phyloP scores from a whole-genome alignment of 2,888 invertebrate genomes.

The Drosophila paracracens region DNA sequence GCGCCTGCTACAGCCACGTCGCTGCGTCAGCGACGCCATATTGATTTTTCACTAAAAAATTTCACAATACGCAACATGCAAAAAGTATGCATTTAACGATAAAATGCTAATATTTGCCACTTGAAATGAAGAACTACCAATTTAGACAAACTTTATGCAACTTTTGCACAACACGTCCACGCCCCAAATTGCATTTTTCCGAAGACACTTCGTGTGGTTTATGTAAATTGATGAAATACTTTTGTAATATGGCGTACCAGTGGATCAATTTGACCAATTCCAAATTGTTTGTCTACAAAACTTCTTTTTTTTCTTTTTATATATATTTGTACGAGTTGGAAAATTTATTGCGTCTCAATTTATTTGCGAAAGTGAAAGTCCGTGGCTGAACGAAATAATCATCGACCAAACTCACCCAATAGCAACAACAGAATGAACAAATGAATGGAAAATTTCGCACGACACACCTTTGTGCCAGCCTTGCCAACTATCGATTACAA shows the following conservation, averaged over 20 bases:
- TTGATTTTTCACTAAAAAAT: conserved; percentile 71
- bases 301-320: conserved; percentile 20
- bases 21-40: conserved; percentile 66
- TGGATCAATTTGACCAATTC: conserved; percentile 28
- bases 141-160: conserved; percentile 40
- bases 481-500: neutral
- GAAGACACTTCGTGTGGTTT: conserved; percentile 43
- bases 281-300: conserved; percentile 22
- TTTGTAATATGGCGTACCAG: conserved; percentile 28
- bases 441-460: conserved; percentile 26
- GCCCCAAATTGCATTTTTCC: conserved; percentile 49
- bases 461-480: conserved; percentile 3
- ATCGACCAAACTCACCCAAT: conserved; percentile 64
- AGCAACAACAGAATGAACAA: conserved; percentile 50
- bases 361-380: conserved; percentile 53
- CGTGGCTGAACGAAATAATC: conserved; percentile 40
- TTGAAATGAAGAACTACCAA: conserved; percentile 40
- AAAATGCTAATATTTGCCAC: conserved; percentile 54
- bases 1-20: conserved; percentile 62
- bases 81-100: conserved; percentile 33
- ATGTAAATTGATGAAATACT: conserved; percentile 19
- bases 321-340: conserved; percentile 8
- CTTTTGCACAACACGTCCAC: conserved; percentile 62
- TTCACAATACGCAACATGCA: conserved; percentile 57
- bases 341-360: conserved; percentile 61